These are phyloP conservation scores for Crocallis elinguaria DNA, from an alignment of 2,888 invertebrate species.

Conservation along the genomic window DNA sequence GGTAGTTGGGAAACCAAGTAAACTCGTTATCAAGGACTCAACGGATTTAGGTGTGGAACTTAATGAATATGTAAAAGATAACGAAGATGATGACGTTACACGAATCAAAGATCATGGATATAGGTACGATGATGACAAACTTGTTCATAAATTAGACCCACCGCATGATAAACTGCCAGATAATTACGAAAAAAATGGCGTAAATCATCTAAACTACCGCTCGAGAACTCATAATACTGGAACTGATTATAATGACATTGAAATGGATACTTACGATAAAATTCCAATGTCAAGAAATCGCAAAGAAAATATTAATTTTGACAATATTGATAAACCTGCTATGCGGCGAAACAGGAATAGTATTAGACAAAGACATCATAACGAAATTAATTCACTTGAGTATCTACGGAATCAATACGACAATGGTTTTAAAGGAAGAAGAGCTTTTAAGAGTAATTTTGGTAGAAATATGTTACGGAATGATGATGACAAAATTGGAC, in stretches of 20 bases:
- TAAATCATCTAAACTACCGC: constrained; percentile 13
- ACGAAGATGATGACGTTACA: neutral
- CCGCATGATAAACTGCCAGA: constrained; percentile 8
- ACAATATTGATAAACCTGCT: neutral
- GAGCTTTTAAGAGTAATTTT: constrained; percentile 25
- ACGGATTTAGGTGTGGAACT: neutral
- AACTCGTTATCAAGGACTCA: constrained; percentile 18
- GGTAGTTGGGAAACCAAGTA: constrained; percentile 46
- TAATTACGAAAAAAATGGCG: constrained; percentile 28
- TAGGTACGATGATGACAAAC: neutral
- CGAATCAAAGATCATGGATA: neutral
- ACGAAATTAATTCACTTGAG: constrained; percentile 24
- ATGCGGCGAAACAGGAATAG: neutral
- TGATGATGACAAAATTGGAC: constrained; percentile 8
- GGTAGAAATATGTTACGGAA: constrained; percentile 23
- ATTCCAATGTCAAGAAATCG: neutral
- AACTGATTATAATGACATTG: constrained; percentile 8
- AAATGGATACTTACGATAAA: constrained; percentile 9
- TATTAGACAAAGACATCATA: constrained; percentile 20
- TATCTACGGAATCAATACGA: constrained; percentile 1
- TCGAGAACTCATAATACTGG: constrained; percentile 1
- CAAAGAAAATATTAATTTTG: neutral
- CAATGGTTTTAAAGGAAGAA: constrained; percentile 23
- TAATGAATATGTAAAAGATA: constrained; percentile 7
- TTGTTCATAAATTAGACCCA: constrained; percentile 4